phyloP scores from a whole-genome alignment of 2,113 vertebrate genomes.

The Sapajus apella region DNA sequence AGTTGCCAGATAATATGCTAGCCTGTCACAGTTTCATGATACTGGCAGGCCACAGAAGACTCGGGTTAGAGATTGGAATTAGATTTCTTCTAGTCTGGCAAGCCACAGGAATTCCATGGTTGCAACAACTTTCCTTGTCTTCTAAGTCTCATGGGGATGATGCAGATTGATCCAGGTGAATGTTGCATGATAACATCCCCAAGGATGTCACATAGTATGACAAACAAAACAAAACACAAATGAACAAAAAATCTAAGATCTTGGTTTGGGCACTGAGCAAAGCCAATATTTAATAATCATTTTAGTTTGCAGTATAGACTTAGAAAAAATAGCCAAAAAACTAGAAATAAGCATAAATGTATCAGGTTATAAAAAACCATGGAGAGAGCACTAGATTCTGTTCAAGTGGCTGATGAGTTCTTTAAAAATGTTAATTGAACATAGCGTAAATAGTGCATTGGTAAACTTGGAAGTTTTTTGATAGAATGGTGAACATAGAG shows the following conservation, averaged over 20 bases:
- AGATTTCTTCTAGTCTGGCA: background rate
- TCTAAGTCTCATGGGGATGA: background rate
- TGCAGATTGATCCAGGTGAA: background rate
- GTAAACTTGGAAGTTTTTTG: background rate
- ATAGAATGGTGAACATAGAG: background rate
- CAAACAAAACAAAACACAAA: background rate
- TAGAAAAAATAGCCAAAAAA: background rate
- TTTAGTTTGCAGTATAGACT: background rate
- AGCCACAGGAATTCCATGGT: background rate
- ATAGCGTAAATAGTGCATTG: background rate
- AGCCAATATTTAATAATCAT: background rate
- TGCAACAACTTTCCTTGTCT: background rate
- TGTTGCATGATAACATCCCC: background rate
- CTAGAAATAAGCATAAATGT: background rate
- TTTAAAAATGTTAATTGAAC: background rate
- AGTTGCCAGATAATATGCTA: background rate
- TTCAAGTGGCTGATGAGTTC: background rate
- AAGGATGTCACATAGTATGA: background rate
- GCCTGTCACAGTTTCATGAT: background rate
- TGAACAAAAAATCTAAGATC: too few species aligned
- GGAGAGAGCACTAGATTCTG: background rate
- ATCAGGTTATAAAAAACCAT: background rate
- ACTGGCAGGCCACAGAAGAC: background rate
- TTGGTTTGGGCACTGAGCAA: background rate
- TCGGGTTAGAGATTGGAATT: accelerated